Evolutionary conservation across 2,113 vertebrate genomes (phyloP).

Genomic region (Barnardius zonarius): DNA sequence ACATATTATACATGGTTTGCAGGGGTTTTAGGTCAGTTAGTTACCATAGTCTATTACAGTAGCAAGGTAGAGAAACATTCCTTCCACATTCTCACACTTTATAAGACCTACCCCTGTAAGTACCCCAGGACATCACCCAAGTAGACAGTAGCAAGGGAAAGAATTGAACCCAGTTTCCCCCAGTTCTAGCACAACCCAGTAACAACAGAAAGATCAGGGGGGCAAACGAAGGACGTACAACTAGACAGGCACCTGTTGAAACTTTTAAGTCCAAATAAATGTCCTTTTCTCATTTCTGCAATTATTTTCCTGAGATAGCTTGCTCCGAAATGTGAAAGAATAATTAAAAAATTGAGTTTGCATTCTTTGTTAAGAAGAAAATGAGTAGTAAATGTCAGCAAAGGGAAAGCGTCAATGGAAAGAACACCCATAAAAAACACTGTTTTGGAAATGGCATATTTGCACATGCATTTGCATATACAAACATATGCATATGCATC

Average conservation of each 20-base stretch:
- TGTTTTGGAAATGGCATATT: background rate
- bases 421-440: background rate
- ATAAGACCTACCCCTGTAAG: background rate
- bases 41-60: background rate
- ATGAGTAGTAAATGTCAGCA: background rate
- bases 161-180: background rate
- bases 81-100: background rate
- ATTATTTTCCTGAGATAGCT: background rate
- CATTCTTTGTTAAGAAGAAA: background rate
- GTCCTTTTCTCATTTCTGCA: background rate
- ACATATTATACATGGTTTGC: rapidly evolving
- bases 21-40: background rate
- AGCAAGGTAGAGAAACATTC: background rate
- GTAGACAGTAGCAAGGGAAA: background rate
- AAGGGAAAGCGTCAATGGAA: background rate
- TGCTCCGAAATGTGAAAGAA: background rate
- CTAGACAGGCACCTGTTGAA: background rate
- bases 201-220: background rate
- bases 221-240: background rate
- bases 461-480: background rate
- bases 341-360: background rate
- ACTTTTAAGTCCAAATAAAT: background rate
- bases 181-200: background rate
- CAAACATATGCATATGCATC: background rate
- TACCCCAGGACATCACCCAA: background rate